These are phyloP conservation scores for Morelia viridis DNA, from an alignment of 2,797 vertebrate species.

Conservation along the genomic window DNA sequence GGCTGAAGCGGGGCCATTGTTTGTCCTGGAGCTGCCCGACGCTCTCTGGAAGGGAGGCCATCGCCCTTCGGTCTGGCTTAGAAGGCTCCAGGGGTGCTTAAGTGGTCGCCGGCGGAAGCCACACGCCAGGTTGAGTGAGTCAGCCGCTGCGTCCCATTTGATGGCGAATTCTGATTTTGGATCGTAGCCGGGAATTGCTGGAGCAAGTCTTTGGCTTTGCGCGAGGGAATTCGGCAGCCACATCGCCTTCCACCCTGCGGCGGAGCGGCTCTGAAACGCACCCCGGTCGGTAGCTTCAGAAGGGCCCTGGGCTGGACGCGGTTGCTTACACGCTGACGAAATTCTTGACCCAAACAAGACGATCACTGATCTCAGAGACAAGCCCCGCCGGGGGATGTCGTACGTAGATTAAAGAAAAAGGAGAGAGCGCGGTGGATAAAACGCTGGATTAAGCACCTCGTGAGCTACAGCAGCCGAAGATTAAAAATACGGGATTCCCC, in stretches of 20 bases:
- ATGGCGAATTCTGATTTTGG: neutral
- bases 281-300: neutral
- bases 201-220: neutral
- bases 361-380: neutral
- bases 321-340: neutral
- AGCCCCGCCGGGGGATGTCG: neutral
- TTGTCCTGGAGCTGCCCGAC: neutral
- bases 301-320: neutral
- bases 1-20: neutral
- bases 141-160: neutral
- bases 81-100: neutral
- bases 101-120: neutral
- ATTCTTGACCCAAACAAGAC: neutral
- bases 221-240: neutral
- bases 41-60: neutral
- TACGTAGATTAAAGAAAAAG: neutral
- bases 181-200: neutral
- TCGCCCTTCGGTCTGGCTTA: neutral
- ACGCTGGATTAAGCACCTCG: neutral
- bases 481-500: neutral
- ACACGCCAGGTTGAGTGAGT: neutral
- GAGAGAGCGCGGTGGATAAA: neutral
- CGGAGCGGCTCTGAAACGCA: neutral
- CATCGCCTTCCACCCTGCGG: neutral
- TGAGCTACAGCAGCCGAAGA: neutral